A percentile compares a stretch with the other conserved stretches of the same genome.
Evolutionary conservation across 1,140 invertebrate genomes (phyloP).

Genomic region (Orius laevigatus): DNA sequence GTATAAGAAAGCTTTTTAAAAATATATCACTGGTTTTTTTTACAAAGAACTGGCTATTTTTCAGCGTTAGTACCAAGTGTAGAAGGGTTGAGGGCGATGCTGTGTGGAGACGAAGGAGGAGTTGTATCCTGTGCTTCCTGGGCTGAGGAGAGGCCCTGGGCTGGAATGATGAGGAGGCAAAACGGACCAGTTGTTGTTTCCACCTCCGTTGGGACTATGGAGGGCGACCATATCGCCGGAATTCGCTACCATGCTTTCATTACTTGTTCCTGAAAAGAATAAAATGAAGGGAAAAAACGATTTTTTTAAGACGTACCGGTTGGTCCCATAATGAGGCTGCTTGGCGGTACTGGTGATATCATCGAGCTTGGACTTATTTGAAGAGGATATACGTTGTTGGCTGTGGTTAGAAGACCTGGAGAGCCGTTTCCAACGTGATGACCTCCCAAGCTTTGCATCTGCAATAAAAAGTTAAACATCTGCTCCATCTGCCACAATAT

Average conservation of each 20-base stretch:
- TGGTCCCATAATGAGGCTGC: slow-evolving; percentile 20
- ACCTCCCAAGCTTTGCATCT: slow-evolving; percentile 15
- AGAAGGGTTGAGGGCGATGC: slow-evolving; percentile 19
- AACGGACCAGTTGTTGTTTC: slow-evolving; percentile 15
- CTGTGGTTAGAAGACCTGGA: slow-evolving; percentile 14
- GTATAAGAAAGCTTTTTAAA: too few species aligned
- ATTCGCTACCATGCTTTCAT: slow-evolving; percentile 12
- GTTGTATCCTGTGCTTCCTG: slow-evolving; percentile 16
- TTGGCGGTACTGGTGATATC: slow-evolving; percentile 19
- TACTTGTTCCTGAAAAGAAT: slow-evolving; percentile 4
- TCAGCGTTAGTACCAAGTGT: slow-evolving; percentile 21
- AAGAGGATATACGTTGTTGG: slow-evolving; percentile 18
- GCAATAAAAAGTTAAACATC: slow-evolving; percentile 1
- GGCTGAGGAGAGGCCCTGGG: slow-evolving; percentile 14
- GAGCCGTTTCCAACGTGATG: slow-evolving; percentile 17
- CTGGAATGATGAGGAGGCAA: slow-evolving; percentile 15
- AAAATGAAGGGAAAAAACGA: neutral
- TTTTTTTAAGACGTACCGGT: slow-evolving; percentile 13
- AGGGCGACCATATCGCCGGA: slow-evolving; percentile 19
- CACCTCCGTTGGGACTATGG: slow-evolving; percentile 18
- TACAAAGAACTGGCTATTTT: slow-evolving; percentile 3
- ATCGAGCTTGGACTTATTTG: slow-evolving; percentile 18
- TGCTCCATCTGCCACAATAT: neutral
- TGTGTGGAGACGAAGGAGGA: slow-evolving; percentile 17
- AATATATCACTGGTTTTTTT: neutral